A percentile compares a stretch with the other conserved stretches of the same genome.
Evolutionary conservation across 2,797 vertebrate species (phyloP).

Genomic region (Menidia menidia): DNA sequence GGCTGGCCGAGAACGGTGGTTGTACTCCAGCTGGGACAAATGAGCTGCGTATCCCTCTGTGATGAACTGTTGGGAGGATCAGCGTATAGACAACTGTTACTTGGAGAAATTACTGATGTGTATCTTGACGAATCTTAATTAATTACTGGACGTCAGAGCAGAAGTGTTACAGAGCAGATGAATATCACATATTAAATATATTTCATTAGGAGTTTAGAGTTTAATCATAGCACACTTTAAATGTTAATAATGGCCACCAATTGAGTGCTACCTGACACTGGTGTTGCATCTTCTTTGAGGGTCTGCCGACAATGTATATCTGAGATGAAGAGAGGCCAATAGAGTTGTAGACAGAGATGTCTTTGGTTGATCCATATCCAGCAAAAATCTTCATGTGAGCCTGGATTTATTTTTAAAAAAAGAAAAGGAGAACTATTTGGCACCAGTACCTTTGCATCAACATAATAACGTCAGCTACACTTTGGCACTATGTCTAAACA

Average conservation of each 20-base stretch:
- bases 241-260: not conserved
- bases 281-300: conserved; percentile 96
- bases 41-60: conserved; percentile 92
- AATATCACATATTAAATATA: conserved; percentile 3
- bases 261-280: conserved; percentile 91
- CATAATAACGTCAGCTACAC: not conserved
- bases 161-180: not conserved
- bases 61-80: conserved; percentile 79
- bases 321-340: conserved; percentile 91
- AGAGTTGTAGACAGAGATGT: conserved; percentile 95
- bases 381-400: conserved; percentile 93
- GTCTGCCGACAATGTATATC: conserved; percentile 96
- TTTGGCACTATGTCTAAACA: not conserved
- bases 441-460: not conserved
- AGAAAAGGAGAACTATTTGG: conserved; percentile 9
- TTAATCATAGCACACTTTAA: not conserved
- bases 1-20: conserved; percentile 91
- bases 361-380: conserved; percentile 97
- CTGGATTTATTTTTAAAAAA: conserved; percentile 69
- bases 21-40: conserved; percentile 95
- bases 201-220: not conserved
- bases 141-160: not conserved
- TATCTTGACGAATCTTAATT: not conserved
- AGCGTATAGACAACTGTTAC: conserved; percentile 60
- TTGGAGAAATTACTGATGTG: not conserved